These are phyloP conservation scores for Nephrotoma appendiculata DNA, from an alignment of 2,888 invertebrate species.

Conservation along the genomic window DNA sequence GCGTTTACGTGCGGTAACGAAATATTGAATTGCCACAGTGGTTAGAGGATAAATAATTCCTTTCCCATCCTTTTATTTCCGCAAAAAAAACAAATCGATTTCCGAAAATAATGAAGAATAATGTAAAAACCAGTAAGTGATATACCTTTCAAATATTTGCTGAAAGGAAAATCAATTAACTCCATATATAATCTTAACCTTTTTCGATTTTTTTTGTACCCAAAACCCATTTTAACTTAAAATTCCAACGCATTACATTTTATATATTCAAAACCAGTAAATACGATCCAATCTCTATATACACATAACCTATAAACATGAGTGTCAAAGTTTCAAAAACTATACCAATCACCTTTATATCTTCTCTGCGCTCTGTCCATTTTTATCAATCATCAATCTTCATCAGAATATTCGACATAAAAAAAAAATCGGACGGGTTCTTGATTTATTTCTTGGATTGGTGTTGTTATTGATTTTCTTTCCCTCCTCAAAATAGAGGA, in stretches of 20 bases:
- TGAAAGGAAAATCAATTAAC: neutral
- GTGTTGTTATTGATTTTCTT: neutral
- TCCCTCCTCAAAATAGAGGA: neutral
- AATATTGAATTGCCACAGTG: too few species aligned
- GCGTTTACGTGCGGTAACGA: too few species aligned
- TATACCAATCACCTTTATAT: neutral
- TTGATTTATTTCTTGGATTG: neutral
- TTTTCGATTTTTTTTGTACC: neutral
- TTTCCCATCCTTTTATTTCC: too few species aligned
- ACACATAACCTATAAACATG: neutral
- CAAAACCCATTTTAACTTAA: neutral
- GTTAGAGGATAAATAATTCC: too few species aligned
- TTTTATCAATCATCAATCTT: neutral
- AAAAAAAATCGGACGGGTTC: neutral
- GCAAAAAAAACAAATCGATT: neutral
- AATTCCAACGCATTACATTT: neutral
- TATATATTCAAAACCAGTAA: neutral
- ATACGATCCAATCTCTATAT: neutral
- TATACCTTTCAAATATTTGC: neutral
- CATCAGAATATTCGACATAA: neutral
- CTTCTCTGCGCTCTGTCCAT: neutral
- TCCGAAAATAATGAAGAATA: neutral
- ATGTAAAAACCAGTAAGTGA: neutral
- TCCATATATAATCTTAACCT: neutral
- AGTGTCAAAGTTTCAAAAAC: neutral